These are phyloP conservation scores for Actenoides hombroni DNA, from an alignment of 2,113 vertebrate species.

Conservation along the genomic window DNA sequence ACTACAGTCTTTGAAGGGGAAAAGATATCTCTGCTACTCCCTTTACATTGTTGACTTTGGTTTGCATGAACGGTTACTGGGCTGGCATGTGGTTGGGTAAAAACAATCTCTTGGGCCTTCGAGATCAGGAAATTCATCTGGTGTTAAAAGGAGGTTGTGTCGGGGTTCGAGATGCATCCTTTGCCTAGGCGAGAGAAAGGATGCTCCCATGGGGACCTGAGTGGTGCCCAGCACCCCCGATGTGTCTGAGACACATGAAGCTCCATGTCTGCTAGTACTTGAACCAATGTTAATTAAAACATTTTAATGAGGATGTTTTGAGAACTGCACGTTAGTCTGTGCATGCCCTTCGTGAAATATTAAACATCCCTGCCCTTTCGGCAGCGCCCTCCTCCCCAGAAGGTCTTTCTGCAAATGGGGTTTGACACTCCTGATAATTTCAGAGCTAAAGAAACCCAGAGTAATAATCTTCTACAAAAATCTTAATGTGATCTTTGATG, in stretches of 20 bases:
- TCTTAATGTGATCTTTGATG: conserved; percentile 40
- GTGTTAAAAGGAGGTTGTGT: not conserved
- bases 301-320: conserved; percentile 54
- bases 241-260: not conserved
- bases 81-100: not conserved
- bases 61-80: not conserved
- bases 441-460: not conserved
- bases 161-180: not conserved
- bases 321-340: not conserved
- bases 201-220: not conserved
- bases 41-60: not conserved
- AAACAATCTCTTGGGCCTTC: not conserved
- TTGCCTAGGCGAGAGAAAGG: not conserved
- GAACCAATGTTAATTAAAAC: conserved; percentile 44
- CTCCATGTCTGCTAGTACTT: not conserved
- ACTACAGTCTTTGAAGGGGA: not conserved
- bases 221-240: not conserved
- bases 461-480: conserved; percentile 25
- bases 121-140: fast-evolving
- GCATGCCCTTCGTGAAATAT: conserved; percentile 51
- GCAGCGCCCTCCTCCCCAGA: not conserved
- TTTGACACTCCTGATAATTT: conserved; percentile 27
- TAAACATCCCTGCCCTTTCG: conserved; percentile 33
- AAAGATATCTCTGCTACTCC: not conserved
- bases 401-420: conserved; percentile 7